phyloP scores from a whole-genome alignment of 2,888 invertebrate species.

The Stenotaenia linearis region DNA sequence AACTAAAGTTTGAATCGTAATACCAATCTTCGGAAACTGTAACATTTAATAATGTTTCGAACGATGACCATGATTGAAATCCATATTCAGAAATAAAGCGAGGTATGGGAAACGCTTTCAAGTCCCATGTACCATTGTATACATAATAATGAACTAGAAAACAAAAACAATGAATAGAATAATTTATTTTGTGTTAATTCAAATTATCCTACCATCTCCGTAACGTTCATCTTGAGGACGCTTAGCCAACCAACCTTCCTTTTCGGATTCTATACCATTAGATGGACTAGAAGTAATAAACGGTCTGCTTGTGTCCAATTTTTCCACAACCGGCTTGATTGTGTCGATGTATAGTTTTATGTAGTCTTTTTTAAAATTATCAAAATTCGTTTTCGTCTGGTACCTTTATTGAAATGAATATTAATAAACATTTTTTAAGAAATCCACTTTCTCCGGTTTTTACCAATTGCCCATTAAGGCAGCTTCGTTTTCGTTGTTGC shows the following conservation, averaged over 20 bases:
- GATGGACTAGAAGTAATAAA: constrained; percentile 87
- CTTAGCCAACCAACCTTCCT: constrained; percentile 68
- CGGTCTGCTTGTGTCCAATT: constrained; percentile 59
- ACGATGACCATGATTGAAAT: constrained; percentile 78
- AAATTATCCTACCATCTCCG: constrained; percentile 66
- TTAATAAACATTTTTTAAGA: background rate
- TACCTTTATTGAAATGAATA: constrained; percentile 49
- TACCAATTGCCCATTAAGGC: constrained; percentile 45
- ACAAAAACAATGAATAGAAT: background rate
- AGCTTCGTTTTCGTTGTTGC: constrained; percentile 49
- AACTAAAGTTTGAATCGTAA: constrained; percentile 57
- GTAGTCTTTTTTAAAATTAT: constrained; percentile 67
- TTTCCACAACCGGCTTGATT: constrained; percentile 60
- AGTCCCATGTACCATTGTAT: constrained; percentile 63
- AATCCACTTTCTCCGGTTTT: background rate
- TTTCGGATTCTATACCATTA: constrained; percentile 67
- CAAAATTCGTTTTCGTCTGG: constrained; percentile 52
- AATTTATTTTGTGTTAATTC: background rate
- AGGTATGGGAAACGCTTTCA: constrained; percentile 67
- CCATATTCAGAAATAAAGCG: constrained; percentile 96
- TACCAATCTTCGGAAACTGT: constrained; percentile 45
- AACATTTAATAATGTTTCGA: constrained; percentile 60
- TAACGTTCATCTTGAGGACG: constrained; percentile 72
- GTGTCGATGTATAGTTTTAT: constrained; percentile 73
- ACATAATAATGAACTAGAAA: constrained; percentile 49